Conservation (phyloP, 2,888 invertebrate species). For the Theristus sp. region DNA sequence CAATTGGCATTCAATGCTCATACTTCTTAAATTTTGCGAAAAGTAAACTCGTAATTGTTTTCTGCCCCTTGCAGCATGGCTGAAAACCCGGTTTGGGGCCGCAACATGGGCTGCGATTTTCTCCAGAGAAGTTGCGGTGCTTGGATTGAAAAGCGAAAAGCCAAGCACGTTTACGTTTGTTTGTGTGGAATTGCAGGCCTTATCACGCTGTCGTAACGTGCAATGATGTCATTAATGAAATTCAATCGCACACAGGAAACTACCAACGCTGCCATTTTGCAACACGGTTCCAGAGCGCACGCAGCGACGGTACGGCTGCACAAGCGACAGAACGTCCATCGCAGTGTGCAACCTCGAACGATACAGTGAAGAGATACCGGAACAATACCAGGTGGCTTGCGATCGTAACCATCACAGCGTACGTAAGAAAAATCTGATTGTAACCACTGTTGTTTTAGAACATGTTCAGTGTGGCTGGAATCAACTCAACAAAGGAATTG, state of each 20-base stretch:
- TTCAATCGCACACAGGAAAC: not conserved
- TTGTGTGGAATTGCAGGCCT: no score
- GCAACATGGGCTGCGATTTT: slow-evolving; percentile 69
- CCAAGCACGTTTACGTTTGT: slow-evolving; percentile 11
- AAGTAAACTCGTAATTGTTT: no score
- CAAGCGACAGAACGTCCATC: slow-evolving; percentile 26
- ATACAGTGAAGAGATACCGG: slow-evolving; percentile 11
- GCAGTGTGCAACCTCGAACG: slow-evolving; percentile 31
- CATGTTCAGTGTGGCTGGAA: slow-evolving; percentile 40
- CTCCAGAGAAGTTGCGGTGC: slow-evolving; percentile 78
- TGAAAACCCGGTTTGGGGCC: slow-evolving; percentile 68
- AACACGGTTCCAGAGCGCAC: not conserved
- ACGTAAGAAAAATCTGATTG: no score
- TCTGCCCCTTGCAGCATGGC: slow-evolving; percentile 37
- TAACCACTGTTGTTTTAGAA: no score
- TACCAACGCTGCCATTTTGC: not conserved
- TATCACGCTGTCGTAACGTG: no score
- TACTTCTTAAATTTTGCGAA: no score
- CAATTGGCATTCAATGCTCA: no score
- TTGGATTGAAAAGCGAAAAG: slow-evolving; percentile 53
- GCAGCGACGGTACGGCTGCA: slow-evolving; percentile 14
- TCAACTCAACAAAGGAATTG: not conserved
- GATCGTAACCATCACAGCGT: no score
- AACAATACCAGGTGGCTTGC: slow-evolving; percentile 3
- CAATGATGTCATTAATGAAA: no score